Conservation (phyloP, 2,888 invertebrate genomes). For the Osmoderma eremita region DNA sequence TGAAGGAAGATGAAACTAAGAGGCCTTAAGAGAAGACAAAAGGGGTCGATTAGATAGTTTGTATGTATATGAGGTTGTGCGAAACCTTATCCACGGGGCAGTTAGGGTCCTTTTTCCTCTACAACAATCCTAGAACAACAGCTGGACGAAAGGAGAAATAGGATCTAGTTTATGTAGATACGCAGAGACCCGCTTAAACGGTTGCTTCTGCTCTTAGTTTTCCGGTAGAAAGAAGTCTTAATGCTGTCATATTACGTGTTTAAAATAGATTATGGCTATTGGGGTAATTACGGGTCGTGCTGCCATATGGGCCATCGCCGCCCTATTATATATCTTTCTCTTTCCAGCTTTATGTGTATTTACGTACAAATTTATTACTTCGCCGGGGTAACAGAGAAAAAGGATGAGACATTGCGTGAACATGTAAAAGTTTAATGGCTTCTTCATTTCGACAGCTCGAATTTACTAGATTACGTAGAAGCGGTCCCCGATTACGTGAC, state of each 20-base stretch:
- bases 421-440: constrained; percentile 58
- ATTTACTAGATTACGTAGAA: constrained; percentile 37
- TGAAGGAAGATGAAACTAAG: constrained; percentile 47
- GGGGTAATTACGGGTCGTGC: constrained; percentile 60
- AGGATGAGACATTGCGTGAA: constrained; percentile 56
- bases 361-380: constrained; percentile 27
- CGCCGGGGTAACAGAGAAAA: constrained; percentile 17
- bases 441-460: constrained; percentile 45
- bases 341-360: constrained; percentile 16
- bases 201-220: constrained; percentile 52
- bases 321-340: constrained; percentile 42
- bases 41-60: constrained; percentile 62
- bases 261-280: constrained; percentile 64
- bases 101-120: constrained; percentile 54
- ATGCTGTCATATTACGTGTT: constrained; percentile 64
- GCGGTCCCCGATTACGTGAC: constrained; percentile 18
- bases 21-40: constrained; percentile 55
- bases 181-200: constrained; percentile 55
- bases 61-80: constrained; percentile 57
- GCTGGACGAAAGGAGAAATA: constrained; percentile 57
- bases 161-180: constrained; percentile 61
- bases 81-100: constrained; percentile 50
- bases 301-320: constrained; percentile 60
- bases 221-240: constrained; percentile 61
- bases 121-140: constrained; percentile 54